A percentile compares a stretch with the other conserved stretches of the same genome.
Evolutionary conservation across 2,888 invertebrate species (phyloP).

Genomic region (Notodonta dromedarius): DNA sequence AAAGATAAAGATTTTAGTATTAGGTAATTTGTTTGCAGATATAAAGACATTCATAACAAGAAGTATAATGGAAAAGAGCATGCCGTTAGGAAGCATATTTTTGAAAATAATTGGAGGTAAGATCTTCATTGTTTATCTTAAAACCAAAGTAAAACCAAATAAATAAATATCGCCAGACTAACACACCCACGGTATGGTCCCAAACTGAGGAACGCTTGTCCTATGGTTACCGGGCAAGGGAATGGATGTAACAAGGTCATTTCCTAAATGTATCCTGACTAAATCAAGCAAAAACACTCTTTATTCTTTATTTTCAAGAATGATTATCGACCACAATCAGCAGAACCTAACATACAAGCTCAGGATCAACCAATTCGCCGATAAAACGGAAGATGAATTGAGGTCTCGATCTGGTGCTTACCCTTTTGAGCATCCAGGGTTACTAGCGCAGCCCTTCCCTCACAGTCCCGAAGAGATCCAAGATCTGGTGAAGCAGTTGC

Average conservation of each 20-base stretch:
- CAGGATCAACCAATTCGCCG: neutral
- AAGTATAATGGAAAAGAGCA: neutral
- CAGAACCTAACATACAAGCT: neutral
- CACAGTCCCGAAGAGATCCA: neutral
- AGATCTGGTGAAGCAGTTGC: neutral
- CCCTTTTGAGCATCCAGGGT: neutral
- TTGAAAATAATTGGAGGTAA: constrained; percentile 1
- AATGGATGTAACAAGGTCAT: no score
- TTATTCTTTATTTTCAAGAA: neutral
- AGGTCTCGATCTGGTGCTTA: neutral
- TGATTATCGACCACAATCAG: neutral
- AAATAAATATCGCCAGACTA: no score
- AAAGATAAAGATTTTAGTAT: no score
- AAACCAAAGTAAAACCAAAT: no score
- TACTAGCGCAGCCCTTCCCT: neutral
- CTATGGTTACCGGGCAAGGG: no score
- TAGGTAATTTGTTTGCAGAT: neutral
- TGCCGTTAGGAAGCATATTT: neutral
- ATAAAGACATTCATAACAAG: neutral
- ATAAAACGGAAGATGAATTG: neutral
- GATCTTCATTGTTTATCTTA: neutral
- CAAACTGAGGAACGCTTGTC: no score
- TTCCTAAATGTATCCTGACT: no score
- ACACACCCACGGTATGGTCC: no score
- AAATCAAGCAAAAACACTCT: no score